Conservation (phyloP, 2,888 invertebrate species). For the Xiphydria camelus region DNA sequence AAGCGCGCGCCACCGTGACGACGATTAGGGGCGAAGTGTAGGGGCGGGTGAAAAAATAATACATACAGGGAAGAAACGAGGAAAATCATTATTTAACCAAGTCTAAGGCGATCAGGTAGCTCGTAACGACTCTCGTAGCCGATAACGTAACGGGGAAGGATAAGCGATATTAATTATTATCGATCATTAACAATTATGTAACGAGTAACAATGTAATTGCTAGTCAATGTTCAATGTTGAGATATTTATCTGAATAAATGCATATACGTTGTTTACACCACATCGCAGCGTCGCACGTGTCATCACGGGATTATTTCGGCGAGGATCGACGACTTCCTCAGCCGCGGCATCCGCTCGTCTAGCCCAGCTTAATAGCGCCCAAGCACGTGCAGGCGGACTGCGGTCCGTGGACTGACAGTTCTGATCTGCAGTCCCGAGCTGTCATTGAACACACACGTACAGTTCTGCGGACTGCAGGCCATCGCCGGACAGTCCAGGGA, state of each 20-base stretch:
- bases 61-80: conserved; percentile 18
- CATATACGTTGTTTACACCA: conserved; percentile 53
- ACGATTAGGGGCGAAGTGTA: not conserved
- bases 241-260: conserved; percentile 44
- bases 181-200: conserved; percentile 23
- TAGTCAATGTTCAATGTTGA: conserved; percentile 55
- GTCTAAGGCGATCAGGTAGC: conserved; percentile 14
- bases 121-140: conserved; percentile 17
- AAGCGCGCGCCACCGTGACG: not conserved
- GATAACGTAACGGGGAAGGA: conserved; percentile 18
- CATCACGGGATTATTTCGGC: too few relatives aligned
- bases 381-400: too few relatives aligned
- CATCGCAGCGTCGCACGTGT: too few relatives aligned
- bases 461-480: too few relatives aligned
- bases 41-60: conserved; percentile 2
- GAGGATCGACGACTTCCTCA: too few relatives aligned
- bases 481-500: too few relatives aligned
- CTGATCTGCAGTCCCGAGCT: too few relatives aligned
- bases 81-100: conserved; percentile 16
- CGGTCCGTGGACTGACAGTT: too few relatives aligned
- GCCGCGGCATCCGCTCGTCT: too few relatives aligned
- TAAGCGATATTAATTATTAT: conserved; percentile 15
- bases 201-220: conserved; percentile 40
- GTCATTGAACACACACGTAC: too few relatives aligned
- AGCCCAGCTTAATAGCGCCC: too few relatives aligned